Evolutionary conservation across 53 echinoderm and acorn worm genomes (phyloP), one percentile per base, ranked within the genome.

Genomic region (Actinopyga echinites): DNA sequence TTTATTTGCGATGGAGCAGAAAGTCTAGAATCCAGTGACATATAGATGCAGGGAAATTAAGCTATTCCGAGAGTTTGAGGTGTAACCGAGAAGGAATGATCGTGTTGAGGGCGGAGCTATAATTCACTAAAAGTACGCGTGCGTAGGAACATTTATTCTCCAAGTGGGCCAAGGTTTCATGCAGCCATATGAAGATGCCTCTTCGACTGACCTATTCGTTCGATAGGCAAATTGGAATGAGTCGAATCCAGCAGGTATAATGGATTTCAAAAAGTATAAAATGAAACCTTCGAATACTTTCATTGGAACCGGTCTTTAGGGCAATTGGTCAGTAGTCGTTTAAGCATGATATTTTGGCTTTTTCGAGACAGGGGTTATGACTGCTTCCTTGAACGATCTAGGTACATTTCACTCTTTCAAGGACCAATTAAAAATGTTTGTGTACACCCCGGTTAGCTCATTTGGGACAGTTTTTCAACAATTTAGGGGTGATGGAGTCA

Each of bases 41-140:
- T n/a, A n/a, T n/a, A n/a, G n/a, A n/a, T n/a, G n/a, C n/a, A n/a
- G n/a, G n/a, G n/a, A n/a, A n/a, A n/a, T n/a, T n/a, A n/a, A n/a
- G n/a, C n/a, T n/a, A n/a, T n/a, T n/a, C n/a, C n/a, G n/a, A n/a
- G n/a, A n/a, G n/a, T n/a, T n/a, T n/a, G n/a, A n/a, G n/a, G n/a
- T n/a, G n/a, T n/a, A n/a, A n/a, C n/a, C n/a, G n/a, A n/a, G n/a
- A n/a, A n/a, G n/a, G n/a, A 35, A 75, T 75, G 38, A 85, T 85
- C 30, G 75, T 85, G 69, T 85, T 75, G 43, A 85, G 75, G 49
- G 83, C 83, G 26, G 85, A 85, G 42, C 75, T 75, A 45, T 85
- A 62, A 2, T 85, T 75, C 56, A 59, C 74, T 36, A 85, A 75
- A 75, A 85, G 63, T 44, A 85, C 75, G 64, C 75, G 85, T 61